A percentile compares a stretch with the other conserved stretches of the same genome.
phyloP scores from a whole-genome alignment of 2,888 invertebrate genomes.

The Diaperis boleti region DNA sequence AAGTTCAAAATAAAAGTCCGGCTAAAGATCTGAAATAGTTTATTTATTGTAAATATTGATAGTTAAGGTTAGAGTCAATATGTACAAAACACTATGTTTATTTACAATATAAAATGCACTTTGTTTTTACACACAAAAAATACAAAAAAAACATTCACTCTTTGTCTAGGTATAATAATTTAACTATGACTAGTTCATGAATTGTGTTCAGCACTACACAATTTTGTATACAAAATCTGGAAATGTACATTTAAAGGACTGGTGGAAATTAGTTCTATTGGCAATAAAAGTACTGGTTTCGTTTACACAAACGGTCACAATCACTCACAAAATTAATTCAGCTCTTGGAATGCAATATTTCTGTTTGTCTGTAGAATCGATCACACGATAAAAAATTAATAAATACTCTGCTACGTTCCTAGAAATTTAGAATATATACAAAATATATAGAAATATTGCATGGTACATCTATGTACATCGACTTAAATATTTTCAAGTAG shows the following conservation, averaged over 20 bases:
- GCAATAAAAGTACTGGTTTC: constrained; percentile 26
- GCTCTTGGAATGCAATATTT: constrained; percentile 58
- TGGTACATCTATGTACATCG: constrained; percentile 58
- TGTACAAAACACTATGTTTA: constrained; percentile 66
- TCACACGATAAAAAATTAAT: constrained; percentile 54
- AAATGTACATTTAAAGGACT: constrained; percentile 23
- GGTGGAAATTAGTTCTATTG: constrained; percentile 35
- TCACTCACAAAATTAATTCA: constrained; percentile 33
- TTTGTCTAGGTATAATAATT: constrained; percentile 56
- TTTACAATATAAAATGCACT: constrained; percentile 65
- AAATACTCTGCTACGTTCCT: constrained; percentile 52
- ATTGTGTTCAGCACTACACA: constrained; percentile 57
- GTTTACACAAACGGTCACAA: constrained; percentile 39
- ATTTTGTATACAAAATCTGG: constrained; percentile 40
- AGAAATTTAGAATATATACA: constrained; percentile 54
- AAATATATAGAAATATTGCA: constrained; percentile 62
- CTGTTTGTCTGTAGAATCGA: constrained; percentile 44
- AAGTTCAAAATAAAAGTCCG: constrained; percentile 17
- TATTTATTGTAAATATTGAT: constrained; percentile 65
- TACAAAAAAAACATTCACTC: constrained; percentile 58
- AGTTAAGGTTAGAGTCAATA: constrained; percentile 64
- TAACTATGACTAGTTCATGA: constrained; percentile 64
- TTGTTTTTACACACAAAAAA: constrained; percentile 58
- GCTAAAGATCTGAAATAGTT: constrained; percentile 59
- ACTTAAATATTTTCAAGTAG: constrained; percentile 61